Evolutionary conservation across 2,113 vertebrate species (phyloP).

Genomic region (Corapipo altera): DNA sequence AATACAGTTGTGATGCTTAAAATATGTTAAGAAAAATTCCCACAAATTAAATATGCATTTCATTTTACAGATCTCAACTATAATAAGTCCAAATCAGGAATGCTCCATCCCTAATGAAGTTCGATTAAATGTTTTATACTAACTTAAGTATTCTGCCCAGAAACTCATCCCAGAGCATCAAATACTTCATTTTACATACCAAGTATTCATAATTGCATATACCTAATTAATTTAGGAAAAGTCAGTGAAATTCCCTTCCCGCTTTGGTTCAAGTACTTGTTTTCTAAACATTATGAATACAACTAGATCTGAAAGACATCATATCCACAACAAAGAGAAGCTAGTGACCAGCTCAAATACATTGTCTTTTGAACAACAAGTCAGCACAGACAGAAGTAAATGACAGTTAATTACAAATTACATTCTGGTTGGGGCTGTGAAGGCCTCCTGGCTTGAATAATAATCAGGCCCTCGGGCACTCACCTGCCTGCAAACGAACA

Average conservation of each 20-base stretch:
- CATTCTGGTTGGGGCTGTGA: conserved; percentile 77
- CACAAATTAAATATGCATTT: conserved; percentile 52
- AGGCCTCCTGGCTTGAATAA: conserved; percentile 80
- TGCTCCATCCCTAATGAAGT: background rate
- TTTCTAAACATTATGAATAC: conserved; percentile 59
- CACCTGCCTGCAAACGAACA: conserved; percentile 82
- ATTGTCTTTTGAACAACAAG: conserved; percentile 80
- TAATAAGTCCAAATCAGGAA: conserved; percentile 24
- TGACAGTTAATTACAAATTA: conserved; percentile 90
- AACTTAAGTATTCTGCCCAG: background rate
- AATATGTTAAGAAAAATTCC: conserved; percentile 44
- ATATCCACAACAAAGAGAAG: conserved; percentile 75
- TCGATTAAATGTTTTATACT: background rate
- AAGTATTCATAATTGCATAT: conserved; percentile 29
- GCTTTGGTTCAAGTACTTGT: conserved; percentile 33
- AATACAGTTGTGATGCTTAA: conserved; percentile 42
- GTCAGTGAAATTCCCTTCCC: conserved; percentile 31
- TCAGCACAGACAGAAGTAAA: conserved; percentile 82
- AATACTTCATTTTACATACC: conserved; percentile 16
- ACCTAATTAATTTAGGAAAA: conserved; percentile 54
- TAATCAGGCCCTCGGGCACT: conserved; percentile 81
- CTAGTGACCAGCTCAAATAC: conserved; percentile 74
- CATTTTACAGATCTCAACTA: background rate
- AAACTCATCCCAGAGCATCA: conserved; percentile 1
- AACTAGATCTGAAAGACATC: conserved; percentile 69